Evolutionary conservation across 2,797 vertebrate species (phyloP), one percentile per base, ranked within the genome.

Genomic region (Squalus acanthias): DNA sequence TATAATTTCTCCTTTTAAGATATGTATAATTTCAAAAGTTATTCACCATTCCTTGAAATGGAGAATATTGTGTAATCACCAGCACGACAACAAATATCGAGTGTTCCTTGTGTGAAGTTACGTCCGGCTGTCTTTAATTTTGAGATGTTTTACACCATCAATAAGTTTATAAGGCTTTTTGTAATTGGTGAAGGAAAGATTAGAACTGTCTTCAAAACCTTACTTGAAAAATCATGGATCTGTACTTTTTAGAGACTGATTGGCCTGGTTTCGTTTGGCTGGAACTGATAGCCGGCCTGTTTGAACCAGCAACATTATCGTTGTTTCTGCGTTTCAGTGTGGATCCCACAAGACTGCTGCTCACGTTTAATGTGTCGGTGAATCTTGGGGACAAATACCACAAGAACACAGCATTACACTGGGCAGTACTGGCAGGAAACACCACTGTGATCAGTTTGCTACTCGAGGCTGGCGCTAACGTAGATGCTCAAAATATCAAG

Each of bases 331-430:
- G 97, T 97, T 97, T 87, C 97, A 99, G 99, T 97, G 99, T 99
- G 98, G 99, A 99, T 97, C 99, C 99, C 95, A 99, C 99, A 9
- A 98, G 99, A 96, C 98, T 99, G 96, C 98, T 99, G 67, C 98
- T 99, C 97, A 99, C 99, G 17, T 99, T 99, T 97, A 99, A 99
- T 96, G 99, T 99, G 97, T 99, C 99, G 0, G 98, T 99, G 97
- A 99, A 99, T 97, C 98, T 99, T 97, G 99, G 99, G 69, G 99
- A 99, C 98, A 99, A 99, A 97, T 99, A 99, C 97, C 99, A 99
- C 98, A 99, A 99, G 98, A 99, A 99, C 98, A 99, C 99, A 65
- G 99, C 99, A 79, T 97, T 99, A 97, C 99, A 99, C 97, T 99
- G 99, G 99, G 99, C 99, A 93, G 99, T 99, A 87, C 98, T 99